Evolutionary conservation across 2,888 invertebrate genomes (phyloP).

Genomic region (Drosophila algonquin): DNA sequence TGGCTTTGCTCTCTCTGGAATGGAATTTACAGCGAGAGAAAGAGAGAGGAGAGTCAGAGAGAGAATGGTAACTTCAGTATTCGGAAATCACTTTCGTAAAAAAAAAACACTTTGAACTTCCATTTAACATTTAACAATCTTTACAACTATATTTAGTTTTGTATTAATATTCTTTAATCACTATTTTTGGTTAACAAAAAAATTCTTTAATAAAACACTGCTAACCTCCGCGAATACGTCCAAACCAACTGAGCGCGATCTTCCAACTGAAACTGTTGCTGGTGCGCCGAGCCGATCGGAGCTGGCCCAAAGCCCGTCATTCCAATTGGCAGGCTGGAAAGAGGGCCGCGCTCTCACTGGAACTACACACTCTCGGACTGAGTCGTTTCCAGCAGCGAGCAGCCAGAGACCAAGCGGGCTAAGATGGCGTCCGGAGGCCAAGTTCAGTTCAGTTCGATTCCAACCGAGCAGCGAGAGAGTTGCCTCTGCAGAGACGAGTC

Average conservation of each 20-base stretch:
- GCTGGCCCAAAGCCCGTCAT: conserved; percentile 8
- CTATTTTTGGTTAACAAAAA: neutral
- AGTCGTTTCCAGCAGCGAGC: conserved; percentile 40
- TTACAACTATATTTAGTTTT: neutral
- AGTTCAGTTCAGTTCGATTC: conserved; percentile 76
- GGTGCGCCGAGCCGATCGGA: conserved; percentile 38
- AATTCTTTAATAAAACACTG: neutral
- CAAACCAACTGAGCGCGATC: conserved; percentile 59
- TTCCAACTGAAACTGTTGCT: conserved; percentile 69
- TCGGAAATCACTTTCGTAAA: neutral
- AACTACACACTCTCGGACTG: conserved; percentile 10
- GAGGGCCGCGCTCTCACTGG: conserved; percentile 15
- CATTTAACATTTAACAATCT: neutral
- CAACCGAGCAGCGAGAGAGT: conserved; percentile 83
- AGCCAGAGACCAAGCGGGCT: conserved; percentile 59
- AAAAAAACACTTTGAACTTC: neutral
- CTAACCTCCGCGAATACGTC: conserved; percentile 70
- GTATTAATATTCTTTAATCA: neutral
- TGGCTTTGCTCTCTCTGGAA: conserved; percentile 19
- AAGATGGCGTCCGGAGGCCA: conserved; percentile 83
- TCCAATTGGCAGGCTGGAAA: conserved; percentile 57
- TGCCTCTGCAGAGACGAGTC: conserved; percentile 61
- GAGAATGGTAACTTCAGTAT: neutral
- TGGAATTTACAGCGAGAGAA: conserved; percentile 18
- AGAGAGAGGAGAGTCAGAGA: neutral